A percentile compares a stretch with the other conserved stretches of the same genome.
Evolutionary conservation across 30 jellyfish, hydroid and myxozoan genomes (phyloP).

Genomic region (Chrysaora quinquecirrha): DNA sequence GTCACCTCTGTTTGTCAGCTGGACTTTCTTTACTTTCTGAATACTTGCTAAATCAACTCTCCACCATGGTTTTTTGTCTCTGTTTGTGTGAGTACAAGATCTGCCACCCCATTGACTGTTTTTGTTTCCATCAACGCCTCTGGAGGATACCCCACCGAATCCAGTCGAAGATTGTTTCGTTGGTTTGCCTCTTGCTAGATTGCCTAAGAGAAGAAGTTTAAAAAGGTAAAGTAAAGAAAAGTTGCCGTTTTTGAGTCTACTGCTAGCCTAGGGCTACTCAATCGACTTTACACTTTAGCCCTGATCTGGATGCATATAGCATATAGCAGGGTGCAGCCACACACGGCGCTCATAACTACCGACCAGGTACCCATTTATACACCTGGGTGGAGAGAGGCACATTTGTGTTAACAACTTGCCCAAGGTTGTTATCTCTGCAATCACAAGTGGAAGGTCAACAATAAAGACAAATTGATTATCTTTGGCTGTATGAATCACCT

Average conservation of each 20-base stretch:
- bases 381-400: no score
- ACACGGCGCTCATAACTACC: no score
- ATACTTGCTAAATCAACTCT: constrained; percentile 39
- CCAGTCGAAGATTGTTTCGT: constrained; percentile 70
- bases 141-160: constrained; percentile 40
- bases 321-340: no score
- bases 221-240: background rate
- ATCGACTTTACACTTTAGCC: background rate
- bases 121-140: constrained; percentile 75
- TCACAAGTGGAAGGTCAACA: background rate
- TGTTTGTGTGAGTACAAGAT: no score
- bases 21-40: constrained; percentile 29
- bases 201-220: background rate
- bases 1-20: constrained; percentile 43
- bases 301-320: background rate
- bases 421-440: no score
- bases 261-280: no score
- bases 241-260: no score
- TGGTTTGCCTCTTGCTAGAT: constrained; percentile 64
- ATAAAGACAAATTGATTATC: background rate
- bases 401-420: no score
- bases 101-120: constrained; percentile 57
- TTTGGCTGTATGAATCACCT: no score
- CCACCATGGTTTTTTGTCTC: no score
- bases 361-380: no score